phyloP scores from a whole-genome alignment of 2,113 vertebrate species.

The Coptodon rendalli region DNA sequence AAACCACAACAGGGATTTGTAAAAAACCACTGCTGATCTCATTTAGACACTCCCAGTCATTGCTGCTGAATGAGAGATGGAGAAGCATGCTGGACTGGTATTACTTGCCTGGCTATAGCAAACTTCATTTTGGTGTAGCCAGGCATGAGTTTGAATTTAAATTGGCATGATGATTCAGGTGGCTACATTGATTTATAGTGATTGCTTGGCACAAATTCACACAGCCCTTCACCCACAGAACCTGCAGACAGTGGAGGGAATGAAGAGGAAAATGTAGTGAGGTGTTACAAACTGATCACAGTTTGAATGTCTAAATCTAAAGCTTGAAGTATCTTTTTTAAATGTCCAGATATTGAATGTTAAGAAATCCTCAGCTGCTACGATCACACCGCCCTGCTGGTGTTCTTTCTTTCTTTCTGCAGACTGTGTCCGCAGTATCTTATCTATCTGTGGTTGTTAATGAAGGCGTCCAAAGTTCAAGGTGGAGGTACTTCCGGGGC shows the following conservation, averaged over 20 bases:
- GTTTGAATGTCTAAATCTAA: not conserved
- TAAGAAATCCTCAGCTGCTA: not conserved
- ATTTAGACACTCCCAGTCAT: not conserved
- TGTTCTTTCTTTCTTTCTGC: not conserved
- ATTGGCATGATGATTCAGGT: not conserved
- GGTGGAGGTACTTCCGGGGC: not conserved
- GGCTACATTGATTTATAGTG: fast-evolving
- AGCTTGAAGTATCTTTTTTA: not conserved
- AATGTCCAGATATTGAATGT: not conserved
- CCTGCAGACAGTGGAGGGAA: not conserved
- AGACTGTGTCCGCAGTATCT: not conserved
- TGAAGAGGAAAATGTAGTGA: not conserved
- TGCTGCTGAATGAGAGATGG: not conserved
- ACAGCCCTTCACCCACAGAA: not conserved
- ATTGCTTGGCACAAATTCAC: not conserved
- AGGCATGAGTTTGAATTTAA: not conserved
- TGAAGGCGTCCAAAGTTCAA: constrained; percentile 20
- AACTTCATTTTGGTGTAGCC: not conserved
- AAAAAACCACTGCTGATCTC: not conserved
- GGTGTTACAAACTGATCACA: not conserved
- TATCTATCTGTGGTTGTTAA: constrained; percentile 8
- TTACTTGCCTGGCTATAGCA: not conserved
- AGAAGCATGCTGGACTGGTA: fast-evolving
- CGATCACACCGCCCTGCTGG: not conserved
- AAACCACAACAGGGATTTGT: not conserved